Evolutionary conservation across 2,113 vertebrate species (phyloP), one percentile per base, ranked within the genome.

Genomic region (Oreotrochilus melanogaster): DNA sequence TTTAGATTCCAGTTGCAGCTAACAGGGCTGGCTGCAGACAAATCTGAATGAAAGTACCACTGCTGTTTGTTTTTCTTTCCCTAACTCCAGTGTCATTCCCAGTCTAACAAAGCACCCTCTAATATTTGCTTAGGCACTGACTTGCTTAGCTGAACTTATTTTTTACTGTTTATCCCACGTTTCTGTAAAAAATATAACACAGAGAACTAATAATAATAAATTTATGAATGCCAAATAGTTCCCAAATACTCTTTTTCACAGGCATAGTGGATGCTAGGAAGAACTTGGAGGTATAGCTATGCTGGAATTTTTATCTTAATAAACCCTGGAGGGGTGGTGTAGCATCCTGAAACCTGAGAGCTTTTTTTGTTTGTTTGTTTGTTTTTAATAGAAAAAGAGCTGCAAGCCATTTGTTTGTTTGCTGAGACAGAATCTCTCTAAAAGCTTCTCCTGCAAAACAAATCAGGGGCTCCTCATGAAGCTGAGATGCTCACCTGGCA

Each of bases 221-320:
- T 21, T 19, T 58, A 17, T 69, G 76, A 53, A 92, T 86, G 92
- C 86, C 92, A 94, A 80, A 80, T 80, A 39, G 11, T 88, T 95
- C 69, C 96, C 72, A 90, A 93, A 88, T 86, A 56, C 31, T 58
- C 62, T 80, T 66, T 93, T 94, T 83, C 78, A 93, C 16, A 61
- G 67, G 30, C 67, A 73, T 10, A 88, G 62, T 54, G 30, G 61
- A 92, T 28, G 35, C 47, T 53, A 92, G 56, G 61, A 95, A 48
- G 33, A 83, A 6, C 33, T 70, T 74, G 50, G 30, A 80, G 91
- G 64, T 96, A 80, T 43, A 73, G 35, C 57, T 84, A 58, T 48
- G 51, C 78, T 93, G 72, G 94, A 94, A 95, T 93, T 90, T 94
- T 93, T 95, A 18, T 86, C 88, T 94, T 92, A 97, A 92, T 94